Percentiles rank a stretch among this genome's conserved stretches.
Conservation (phyloP, 92 coral and sea anemone species). For the Actinernus sp. region DNA sequence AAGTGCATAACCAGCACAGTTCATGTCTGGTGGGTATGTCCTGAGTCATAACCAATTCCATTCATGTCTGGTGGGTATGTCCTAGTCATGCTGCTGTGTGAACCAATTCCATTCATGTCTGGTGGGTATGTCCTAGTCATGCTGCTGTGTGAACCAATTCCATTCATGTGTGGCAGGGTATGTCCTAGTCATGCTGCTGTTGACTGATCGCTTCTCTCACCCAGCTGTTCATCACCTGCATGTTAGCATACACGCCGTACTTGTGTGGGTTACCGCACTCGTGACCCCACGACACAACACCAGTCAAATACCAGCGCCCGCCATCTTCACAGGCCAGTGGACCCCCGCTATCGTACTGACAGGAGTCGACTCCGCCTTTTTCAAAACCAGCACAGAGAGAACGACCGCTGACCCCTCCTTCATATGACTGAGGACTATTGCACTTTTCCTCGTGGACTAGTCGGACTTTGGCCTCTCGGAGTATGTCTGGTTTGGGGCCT, state of each 20-base stretch:
- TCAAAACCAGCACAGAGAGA: conserved; percentile 92
- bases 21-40: no score
- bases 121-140: no score
- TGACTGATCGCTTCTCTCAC: conserved; percentile 48
- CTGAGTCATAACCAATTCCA: no score
- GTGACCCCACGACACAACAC: conserved; percentile 93
- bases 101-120: no score
- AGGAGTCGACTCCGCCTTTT: conserved; percentile 90
- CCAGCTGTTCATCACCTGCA: conserved; percentile 77
- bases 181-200: neutral
- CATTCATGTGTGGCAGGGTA: no score
- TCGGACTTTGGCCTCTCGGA: conserved; percentile 77
- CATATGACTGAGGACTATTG: conserved; percentile 59
- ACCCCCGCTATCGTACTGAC: conserved; percentile 91
- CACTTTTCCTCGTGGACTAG: conserved; percentile 75
- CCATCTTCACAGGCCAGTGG: conserved; percentile 85
- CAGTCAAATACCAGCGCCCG: conserved; percentile 90
- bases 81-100: no score
- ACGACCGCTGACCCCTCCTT: conserved; percentile 62
- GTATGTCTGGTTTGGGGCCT: conserved; percentile 76
- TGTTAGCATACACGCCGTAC: conserved; percentile 88
- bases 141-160: no score
- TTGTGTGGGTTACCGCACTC: conserved; percentile 77
- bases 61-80: no score
- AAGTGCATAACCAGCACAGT: no score